Conservation (phyloP, 2,797 vertebrate species). For the Pseudochirops cupreus region DNA sequence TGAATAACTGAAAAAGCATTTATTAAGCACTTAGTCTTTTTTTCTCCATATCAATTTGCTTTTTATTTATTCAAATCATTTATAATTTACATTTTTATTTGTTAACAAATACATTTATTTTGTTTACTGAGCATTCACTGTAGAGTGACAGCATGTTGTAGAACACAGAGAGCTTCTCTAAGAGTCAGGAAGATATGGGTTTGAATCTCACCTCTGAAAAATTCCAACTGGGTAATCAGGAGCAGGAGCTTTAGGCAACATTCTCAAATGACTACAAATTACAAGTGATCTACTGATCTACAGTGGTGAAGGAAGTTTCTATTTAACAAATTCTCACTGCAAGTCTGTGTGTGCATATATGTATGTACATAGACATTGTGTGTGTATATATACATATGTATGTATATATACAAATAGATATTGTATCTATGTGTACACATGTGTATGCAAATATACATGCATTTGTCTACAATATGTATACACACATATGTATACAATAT, state of each 20-base stretch:
- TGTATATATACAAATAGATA: too few species aligned
- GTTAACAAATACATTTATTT: background rate
- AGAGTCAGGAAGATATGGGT: background rate
- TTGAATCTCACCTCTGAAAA: background rate
- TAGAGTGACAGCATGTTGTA: background rate
- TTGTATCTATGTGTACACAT: too few species aligned
- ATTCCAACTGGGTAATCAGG: background rate
- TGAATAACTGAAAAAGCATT: background rate
- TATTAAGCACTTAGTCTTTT: background rate
- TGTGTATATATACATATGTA: too few species aligned
- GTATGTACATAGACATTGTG: background rate
- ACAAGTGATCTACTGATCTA: background rate
- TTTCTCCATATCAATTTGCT: background rate
- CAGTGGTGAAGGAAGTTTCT: background rate
- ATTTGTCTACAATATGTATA: too few species aligned
- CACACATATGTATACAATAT: too few species aligned
- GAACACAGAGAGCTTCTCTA: too few species aligned
- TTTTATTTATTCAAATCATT: background rate
- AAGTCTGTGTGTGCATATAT: background rate
- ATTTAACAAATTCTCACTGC: background rate
- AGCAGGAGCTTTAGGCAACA: background rate
- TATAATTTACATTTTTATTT: background rate
- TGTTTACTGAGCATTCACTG: background rate
- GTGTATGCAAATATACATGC: too few species aligned
- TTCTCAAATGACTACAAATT: background rate